Conservation (phyloP, 1,140 invertebrate species). For the Drosophila quadrilineata region DNA sequence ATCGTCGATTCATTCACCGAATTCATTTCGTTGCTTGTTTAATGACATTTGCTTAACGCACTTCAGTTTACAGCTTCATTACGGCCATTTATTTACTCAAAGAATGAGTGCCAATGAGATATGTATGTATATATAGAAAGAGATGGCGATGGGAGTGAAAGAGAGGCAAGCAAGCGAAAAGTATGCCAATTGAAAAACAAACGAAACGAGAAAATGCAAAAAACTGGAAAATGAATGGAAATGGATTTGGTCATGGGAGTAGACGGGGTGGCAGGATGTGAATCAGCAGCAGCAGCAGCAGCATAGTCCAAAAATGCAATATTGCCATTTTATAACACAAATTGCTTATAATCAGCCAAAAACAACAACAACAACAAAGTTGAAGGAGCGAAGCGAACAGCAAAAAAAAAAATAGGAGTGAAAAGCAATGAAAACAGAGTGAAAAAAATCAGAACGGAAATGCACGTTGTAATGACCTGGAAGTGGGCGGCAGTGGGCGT, state of each 20-base stretch:
- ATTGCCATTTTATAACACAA: slow-evolving; percentile 77
- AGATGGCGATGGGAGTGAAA: not conserved
- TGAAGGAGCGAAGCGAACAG: too few relatives aligned
- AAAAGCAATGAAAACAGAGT: not conserved
- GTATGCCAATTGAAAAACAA: slow-evolving; percentile 69
- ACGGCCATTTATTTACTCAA: slow-evolving; percentile 8
- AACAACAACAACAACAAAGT: slow-evolving; percentile 38
- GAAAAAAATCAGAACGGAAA: slow-evolving; percentile 57
- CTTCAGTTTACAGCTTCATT: slow-evolving; percentile 3
- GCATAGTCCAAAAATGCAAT: slow-evolving; percentile 60
- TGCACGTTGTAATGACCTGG: slow-evolving; percentile 75
- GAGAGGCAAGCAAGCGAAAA: slow-evolving; percentile 55
- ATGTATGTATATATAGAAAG: not conserved
- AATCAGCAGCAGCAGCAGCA: not conserved
- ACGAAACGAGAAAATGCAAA: slow-evolving; percentile 54
- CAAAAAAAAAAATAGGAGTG: slow-evolving; percentile 29
- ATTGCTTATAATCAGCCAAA: slow-evolving; percentile 72
- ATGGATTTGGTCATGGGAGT: not conserved
- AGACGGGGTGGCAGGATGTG: not conserved
- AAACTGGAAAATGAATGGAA: slow-evolving; percentile 38
- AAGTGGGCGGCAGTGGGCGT: too few relatives aligned
- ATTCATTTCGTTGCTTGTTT: slow-evolving; percentile 16
- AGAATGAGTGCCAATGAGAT: not conserved
- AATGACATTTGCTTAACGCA: slow-evolving; percentile 20
- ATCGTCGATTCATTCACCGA: not conserved